Evolutionary conservation across 2,888 invertebrate species (phyloP).

Genomic region (Thumatha senex): DNA sequence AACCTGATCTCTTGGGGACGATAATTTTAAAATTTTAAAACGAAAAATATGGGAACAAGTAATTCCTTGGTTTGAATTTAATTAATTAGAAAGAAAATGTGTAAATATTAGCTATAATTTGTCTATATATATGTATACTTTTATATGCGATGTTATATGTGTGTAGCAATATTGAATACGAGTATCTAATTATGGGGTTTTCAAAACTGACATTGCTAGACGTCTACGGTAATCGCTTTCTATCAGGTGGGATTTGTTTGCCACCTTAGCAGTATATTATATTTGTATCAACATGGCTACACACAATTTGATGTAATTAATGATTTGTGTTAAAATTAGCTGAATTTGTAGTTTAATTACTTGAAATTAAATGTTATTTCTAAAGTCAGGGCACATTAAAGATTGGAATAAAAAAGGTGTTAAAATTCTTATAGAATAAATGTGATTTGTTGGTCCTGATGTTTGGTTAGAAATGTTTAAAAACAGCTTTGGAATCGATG

Average conservation of each 20-base stretch:
- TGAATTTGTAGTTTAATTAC: constrained; percentile 31
- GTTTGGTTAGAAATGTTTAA: background rate
- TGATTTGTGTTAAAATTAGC: constrained; percentile 30
- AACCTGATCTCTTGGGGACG: constrained; percentile 25
- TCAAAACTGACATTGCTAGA: too few relatives aligned
- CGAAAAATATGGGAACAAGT: constrained; percentile 38
- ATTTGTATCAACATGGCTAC: constrained; percentile 10
- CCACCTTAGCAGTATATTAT: background rate
- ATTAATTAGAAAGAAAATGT: constrained; percentile 10
- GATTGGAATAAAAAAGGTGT: too few relatives aligned
- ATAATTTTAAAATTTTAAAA: constrained; percentile 16
- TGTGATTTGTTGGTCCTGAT: background rate
- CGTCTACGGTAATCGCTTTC: too few relatives aligned
- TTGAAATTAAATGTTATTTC: constrained; percentile 13
- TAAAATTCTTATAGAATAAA: too few relatives aligned
- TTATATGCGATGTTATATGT: constrained; percentile 7
- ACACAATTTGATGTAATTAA: constrained; percentile 24
- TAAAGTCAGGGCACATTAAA: constrained; percentile 11
- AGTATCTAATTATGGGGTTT: background rate
- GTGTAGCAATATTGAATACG: constrained; percentile 2
- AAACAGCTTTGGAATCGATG: constrained; percentile 9
- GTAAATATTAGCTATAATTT: constrained; percentile 14
- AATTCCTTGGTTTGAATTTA: constrained; percentile 25
- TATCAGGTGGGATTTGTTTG: too few relatives aligned
- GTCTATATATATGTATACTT: constrained; percentile 1